Conservation (phyloP, 2,888 invertebrate genomes). For the Morpho achilles region DNA sequence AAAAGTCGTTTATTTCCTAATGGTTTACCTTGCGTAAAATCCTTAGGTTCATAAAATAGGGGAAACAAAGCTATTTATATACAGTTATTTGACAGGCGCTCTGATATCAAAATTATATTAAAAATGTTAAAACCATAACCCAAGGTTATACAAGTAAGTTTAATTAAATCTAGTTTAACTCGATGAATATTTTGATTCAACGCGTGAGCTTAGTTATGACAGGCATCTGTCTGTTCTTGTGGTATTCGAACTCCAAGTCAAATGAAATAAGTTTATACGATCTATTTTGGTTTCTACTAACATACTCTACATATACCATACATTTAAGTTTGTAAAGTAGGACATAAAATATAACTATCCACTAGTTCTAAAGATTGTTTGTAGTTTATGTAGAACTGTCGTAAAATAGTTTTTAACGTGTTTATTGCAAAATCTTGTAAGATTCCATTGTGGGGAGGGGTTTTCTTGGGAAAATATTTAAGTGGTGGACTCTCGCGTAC, state of each 20-base stretch:
- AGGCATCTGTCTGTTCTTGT: conserved; percentile 13
- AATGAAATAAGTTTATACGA: conserved; percentile 19
- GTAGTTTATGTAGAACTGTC: too few species aligned
- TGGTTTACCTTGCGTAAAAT: background rate
- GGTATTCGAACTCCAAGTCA: conserved; percentile 13
- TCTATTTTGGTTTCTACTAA: conserved; percentile 8
- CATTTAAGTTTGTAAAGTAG: background rate
- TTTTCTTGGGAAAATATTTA: too few species aligned
- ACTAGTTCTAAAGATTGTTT: background rate
- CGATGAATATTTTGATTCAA: conserved; percentile 3
- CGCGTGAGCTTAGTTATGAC: conserved; percentile 8
- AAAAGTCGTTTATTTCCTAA: background rate
- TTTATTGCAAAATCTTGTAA: too few species aligned
- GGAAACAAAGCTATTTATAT: conserved; percentile 2
- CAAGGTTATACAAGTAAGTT: too few species aligned
- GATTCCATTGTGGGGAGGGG: too few species aligned
- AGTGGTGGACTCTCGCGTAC: too few species aligned
- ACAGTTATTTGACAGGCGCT: background rate
- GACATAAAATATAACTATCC: conserved; percentile 4
- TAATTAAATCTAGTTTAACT: too few species aligned
- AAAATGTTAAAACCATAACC: too few species aligned
- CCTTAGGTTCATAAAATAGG: background rate
- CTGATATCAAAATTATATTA: too few species aligned
- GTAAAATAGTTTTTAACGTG: too few species aligned
- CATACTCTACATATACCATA: conserved; percentile 2